Conservation (phyloP, 2,113 vertebrate species). For the Candoia aspera region DNA sequence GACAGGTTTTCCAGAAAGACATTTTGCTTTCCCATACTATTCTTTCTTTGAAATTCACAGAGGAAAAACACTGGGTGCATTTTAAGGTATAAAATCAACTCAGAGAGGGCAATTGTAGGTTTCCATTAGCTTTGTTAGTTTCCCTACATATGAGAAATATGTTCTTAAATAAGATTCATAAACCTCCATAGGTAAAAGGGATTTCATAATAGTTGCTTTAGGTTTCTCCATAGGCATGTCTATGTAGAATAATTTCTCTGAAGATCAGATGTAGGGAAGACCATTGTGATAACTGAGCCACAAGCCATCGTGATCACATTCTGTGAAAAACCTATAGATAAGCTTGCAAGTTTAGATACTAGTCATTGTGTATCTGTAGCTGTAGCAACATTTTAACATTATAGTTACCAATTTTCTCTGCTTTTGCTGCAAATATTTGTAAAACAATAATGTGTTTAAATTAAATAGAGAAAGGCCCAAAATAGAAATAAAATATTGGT, state of each 20-base stretch:
- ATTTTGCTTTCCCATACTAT: background rate
- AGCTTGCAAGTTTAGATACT: background rate
- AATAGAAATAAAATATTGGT: background rate
- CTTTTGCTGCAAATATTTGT: background rate
- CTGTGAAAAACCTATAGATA: background rate
- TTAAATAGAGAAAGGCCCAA: background rate
- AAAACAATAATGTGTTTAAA: background rate
- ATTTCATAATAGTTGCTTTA: background rate
- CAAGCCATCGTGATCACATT: background rate
- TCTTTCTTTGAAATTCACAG: background rate
- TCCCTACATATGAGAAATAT: background rate
- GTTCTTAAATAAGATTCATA: background rate
- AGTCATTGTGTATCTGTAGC: background rate
- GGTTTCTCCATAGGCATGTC: background rate
- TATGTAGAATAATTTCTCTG: background rate
- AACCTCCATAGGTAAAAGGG: background rate
- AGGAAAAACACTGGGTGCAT: background rate
- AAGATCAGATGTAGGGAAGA: background rate
- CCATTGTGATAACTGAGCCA: background rate
- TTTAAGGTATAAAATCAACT: background rate
- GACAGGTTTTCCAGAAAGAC: background rate
- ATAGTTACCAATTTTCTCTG: background rate
- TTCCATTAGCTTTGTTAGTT: background rate
- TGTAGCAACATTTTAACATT: background rate
- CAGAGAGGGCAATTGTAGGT: background rate